A percentile compares a stretch with the other conserved stretches of the same genome.
Conservation (phyloP, 1,140 invertebrate genomes). For the Drosophila serrata region DNA sequence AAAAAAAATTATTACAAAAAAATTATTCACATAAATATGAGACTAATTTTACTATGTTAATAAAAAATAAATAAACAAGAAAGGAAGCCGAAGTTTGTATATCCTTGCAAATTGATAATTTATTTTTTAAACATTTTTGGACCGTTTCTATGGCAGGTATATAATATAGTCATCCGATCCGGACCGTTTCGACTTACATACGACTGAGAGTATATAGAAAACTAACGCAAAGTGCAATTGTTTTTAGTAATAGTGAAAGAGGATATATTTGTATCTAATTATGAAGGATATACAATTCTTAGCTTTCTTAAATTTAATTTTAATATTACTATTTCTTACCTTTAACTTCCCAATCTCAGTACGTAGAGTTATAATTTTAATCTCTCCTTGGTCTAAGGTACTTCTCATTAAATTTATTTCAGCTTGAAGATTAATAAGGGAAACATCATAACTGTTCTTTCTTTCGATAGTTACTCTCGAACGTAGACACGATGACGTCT, state of each 20-base stretch:
- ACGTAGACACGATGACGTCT: constrained; percentile 45
- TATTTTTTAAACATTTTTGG: too few species aligned
- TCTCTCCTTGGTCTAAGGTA: constrained; percentile 37
- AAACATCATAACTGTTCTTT: constrained; percentile 14
- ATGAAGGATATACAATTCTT: not conserved
- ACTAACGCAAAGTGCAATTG: too few species aligned
- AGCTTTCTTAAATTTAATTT: not conserved
- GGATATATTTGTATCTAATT: too few species aligned
- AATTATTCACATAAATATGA: not conserved
- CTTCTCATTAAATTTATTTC: constrained; percentile 36
- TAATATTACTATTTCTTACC: constrained; percentile 17
- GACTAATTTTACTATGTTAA: too few species aligned
- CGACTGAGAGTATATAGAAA: too few species aligned
- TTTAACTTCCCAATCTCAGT: constrained; percentile 54
- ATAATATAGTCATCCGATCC: too few species aligned
- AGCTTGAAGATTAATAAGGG: constrained; percentile 19
- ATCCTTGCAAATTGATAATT: too few species aligned
- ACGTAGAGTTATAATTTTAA: constrained; percentile 55
- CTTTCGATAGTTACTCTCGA: constrained; percentile 15
- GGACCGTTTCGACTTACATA: too few species aligned
- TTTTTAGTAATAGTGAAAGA: too few species aligned
- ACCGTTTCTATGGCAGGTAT: too few species aligned
- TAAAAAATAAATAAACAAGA: too few species aligned
- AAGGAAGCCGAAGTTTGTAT: too few species aligned
- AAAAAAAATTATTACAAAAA: not conserved